Percentiles rank a stretch among this genome's conserved stretches.
phyloP scores from a whole-genome alignment of 2,888 invertebrate genomes.

The Dryococelus australis region DNA sequence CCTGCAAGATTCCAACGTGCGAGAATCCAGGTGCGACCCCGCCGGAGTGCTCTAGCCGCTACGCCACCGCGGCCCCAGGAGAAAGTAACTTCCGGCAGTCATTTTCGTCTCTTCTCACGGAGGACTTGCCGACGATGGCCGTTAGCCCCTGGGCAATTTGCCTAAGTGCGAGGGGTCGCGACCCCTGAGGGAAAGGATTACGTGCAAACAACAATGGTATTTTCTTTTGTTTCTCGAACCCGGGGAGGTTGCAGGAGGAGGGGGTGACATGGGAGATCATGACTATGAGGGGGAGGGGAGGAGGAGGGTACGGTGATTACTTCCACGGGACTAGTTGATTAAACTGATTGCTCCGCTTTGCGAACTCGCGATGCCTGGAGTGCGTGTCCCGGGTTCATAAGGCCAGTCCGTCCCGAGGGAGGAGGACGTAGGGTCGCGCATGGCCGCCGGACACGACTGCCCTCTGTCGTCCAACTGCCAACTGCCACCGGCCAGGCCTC shows the following conservation, averaged over 20 bases:
- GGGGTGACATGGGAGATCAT: neutral
- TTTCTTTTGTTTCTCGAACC: neutral
- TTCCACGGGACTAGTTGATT: constrained; percentile 39
- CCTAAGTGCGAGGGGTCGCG: neutral
- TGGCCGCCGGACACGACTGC: neutral
- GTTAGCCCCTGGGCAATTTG: neutral
- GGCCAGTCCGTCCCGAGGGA: neutral
- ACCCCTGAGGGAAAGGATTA: neutral
- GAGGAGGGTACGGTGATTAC: neutral
- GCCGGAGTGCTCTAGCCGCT: no score
- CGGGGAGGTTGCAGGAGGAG: neutral
- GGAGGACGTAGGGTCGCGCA: neutral
- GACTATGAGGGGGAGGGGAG: neutral
- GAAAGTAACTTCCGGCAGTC: no score
- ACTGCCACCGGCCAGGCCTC: no score
- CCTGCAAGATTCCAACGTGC: no score
- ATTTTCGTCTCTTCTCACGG: no score
- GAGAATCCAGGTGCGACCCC: no score
- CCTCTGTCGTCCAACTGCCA: no score
- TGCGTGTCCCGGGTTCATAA: neutral
- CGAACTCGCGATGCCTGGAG: neutral
- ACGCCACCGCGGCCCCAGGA: no score
- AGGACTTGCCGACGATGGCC: no score
- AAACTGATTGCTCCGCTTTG: constrained; percentile 43
- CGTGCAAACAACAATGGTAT: constrained; percentile 1